Evolutionary conservation across 2,888 invertebrate species (phyloP).

Genomic region (Poecilobothrus nobilitatus): DNA sequence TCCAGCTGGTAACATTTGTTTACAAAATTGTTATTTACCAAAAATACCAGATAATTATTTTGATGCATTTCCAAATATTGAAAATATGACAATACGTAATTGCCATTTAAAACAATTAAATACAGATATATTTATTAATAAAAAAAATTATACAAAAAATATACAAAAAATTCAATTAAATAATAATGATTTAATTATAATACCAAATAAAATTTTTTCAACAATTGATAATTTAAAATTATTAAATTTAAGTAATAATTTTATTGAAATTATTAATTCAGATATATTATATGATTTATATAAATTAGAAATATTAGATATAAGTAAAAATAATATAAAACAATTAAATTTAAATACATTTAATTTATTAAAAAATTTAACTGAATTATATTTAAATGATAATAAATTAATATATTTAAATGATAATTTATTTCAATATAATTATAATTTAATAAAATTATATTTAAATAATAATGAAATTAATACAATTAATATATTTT

Average conservation of each 20-base stretch:
- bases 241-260: slow-evolving; percentile 10
- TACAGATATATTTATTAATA: not conserved
- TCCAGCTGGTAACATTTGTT: slow-evolving; percentile 3
- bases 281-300: slow-evolving; percentile 1
- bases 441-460: slow-evolving; percentile 8
- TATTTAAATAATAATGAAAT: slow-evolving; percentile 7
- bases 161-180: not conserved
- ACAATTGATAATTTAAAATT: not conserved
- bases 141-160: not conserved
- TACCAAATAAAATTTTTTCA: slow-evolving; percentile 1
- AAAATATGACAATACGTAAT: slow-evolving; percentile 8
- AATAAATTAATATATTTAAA: not conserved
- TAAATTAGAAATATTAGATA: slow-evolving; percentile 1
- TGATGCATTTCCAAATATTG: slow-evolving; percentile 8
- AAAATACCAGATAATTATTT: slow-evolving; percentile 9
- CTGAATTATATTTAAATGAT: not conserved
- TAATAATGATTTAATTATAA: not conserved
- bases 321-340: not conserved
- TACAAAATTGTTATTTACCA: slow-evolving; percentile 12
- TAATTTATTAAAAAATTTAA: not conserved
- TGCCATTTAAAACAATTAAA: not conserved
- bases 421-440: not conserved
- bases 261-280: not conserved
- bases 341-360: not conserved
- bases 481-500: not conserved